Evolutionary conservation across 2,113 vertebrate genomes (phyloP), one percentile per base, ranked within the genome.

Genomic region (Leptodactylus fuscus): DNA sequence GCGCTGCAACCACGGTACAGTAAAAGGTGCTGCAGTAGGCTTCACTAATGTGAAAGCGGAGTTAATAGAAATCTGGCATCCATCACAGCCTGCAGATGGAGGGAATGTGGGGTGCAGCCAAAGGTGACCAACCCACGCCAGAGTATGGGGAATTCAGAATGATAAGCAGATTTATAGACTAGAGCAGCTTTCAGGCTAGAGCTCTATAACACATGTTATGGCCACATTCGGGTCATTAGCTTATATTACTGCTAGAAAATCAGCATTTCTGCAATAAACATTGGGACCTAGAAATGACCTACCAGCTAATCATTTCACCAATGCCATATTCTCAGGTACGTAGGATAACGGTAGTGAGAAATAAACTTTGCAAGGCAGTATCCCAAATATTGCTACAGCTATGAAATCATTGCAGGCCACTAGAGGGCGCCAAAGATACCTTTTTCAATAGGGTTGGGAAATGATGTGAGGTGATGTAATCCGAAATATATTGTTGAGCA

Each of bases 391-490:
- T 41, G 16, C 10, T 27, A 24, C 22, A 69, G 16, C 65, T 20
- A 38, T 18, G 7, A 60, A 80, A 24, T 24, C 34, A 80, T 13
- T 44, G 13, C 12, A 9, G 13, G 36, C 77, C 77, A 80, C 32
- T 24, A 80, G 77, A 41, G 77, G 77, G 77, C 77, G 9, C 20
- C 53, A 80, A 24, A 16, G 34, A 41, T 29, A 16, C 16, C 53
- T 44, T 11, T 80, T 80, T n/a, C 32, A 79, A 58, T 51, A 60
- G 51, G 34, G 51, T 9, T 41, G 53, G 55, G 38, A 80, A 44
- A 60, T 60, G 12, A 76, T 49, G 29, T n/a, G 53, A 24, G 77
- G 58, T 80, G 77, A 80, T 80, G 77, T 80, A 80, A 80, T 80
- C 49, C 16, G 15, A 80, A 80, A 55, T 62, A 79, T 36, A 79